Evolutionary conservation across 2,888 invertebrate species (phyloP), one percentile per base, ranked within the genome.

Genomic region (Euzophera pinguis): DNA sequence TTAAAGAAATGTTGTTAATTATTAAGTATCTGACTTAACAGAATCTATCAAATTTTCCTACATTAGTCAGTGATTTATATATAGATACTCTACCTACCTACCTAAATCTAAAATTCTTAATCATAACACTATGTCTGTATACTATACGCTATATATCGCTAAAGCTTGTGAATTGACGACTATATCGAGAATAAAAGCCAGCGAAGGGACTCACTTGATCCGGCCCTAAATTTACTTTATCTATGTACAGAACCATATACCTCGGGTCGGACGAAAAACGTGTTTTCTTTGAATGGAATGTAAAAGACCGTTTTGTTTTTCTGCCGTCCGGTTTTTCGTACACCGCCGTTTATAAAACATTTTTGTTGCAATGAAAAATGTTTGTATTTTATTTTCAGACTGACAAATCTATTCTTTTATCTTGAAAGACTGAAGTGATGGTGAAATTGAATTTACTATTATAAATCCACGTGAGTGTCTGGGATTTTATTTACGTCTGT

Each of bases 191-290:
- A 55, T 53, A 67, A 63, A 59, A 64, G 62, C 60, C 56, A 51
- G 50, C 58, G 61, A 68, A 66, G 61, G 64, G 67, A 69, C 66
- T 59, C 66, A 59, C 64, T 72, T 72, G 69, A 71, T 71, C 66
- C 69, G 55, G 59, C 58, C 69, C 65, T 65, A 65, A 68, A 75
- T 71, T 68, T 69, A 62, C 64, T 64, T 64, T 61, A 59, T 64
- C 58, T 61, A 59, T 64, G 58, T 64, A 64, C 55, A 52, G 51
- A 55, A 39, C 39, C 13, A 45, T 43, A 57, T 45, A 59, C 61
- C 62, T 64, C 67, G 58, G 50, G 55, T 52, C 35, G 22, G 56
- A 48, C 43, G 52, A 56, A 54, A 56, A 49, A 53, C 38, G 54
- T 50, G 39, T 38, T 42, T 47, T 51, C 54, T 54, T 39, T 43